Evolutionary conservation across 2,797 vertebrate species (phyloP), one percentile per base, ranked within the genome.

Genomic region (Galagoides demidoff): DNA sequence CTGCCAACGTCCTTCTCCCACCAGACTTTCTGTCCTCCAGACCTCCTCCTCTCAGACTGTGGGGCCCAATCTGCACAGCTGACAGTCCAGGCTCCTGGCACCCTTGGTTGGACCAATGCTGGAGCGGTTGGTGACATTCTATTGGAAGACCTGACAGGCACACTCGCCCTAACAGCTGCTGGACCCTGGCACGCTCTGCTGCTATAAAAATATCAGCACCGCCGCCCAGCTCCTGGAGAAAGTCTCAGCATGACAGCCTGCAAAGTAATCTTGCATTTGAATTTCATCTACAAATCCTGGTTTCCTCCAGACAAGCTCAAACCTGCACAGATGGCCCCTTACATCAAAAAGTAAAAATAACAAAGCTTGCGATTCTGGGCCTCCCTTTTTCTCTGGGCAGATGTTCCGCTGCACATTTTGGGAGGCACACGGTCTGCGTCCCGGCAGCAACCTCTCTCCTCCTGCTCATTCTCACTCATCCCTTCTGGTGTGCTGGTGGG

Each of bases 301-400:
- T 74, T 98, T 98, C 95, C 83, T 97, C 92, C 91, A 95, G 97
- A 98, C 97, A 82, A 90, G 95, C 89, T 23, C 90, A 13, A 89
- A 98, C 98, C 98, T 97, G 96, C 96, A 96, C 95, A 98, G 97
- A 96, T 96, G 97, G 97, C 95, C 96, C 92, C 94, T 92, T 59
- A 1, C 95, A 96, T 95, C 97, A 90, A 90, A 64, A 83, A 81
- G 95, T 94, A 97, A 97, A 98, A 97, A 97, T 97, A 97, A 97
- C 97, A 92, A 95, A 97, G 95, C 96, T 77, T 45, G 96, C 11
- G 2, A 84, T 89, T 92, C 94, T 1, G 2, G 89, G 95, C 92
- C 92, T 79, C 89, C 64, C 87, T 84, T 70, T 52, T 84, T 91
- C 97, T 95, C 97, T 82, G 94, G 97, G 79, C 95, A 97, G 97